These are phyloP conservation scores for Zapus hudsonius DNA, from an alignment of 2,113 vertebrate species.

Conservation along the genomic window DNA sequence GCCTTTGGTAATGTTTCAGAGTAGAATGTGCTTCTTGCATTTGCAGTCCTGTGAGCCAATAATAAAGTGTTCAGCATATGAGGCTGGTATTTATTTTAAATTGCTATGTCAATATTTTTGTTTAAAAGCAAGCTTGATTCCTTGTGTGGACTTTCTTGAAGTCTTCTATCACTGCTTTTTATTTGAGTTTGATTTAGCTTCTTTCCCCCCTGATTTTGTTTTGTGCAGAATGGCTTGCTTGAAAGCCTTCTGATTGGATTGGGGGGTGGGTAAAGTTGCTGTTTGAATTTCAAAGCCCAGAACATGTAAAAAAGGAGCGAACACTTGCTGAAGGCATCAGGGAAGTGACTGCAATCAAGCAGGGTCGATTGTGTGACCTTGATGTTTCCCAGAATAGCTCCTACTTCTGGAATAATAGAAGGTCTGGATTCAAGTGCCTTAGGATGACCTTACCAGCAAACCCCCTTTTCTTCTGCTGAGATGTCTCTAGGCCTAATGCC, in stretches of 20 bases:
- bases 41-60: slow-evolving; percentile 72
- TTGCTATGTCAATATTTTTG: slow-evolving; percentile 80
- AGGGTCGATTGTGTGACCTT: slow-evolving; percentile 61
- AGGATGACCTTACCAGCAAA: slow-evolving; percentile 26
- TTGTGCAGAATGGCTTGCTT: slow-evolving; percentile 68
- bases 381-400: slow-evolving; percentile 63
- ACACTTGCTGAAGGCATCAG: slow-evolving; percentile 63
- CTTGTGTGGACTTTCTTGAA: slow-evolving; percentile 68
- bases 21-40: slow-evolving; percentile 78
- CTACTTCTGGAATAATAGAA: slow-evolving; percentile 32
- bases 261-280: slow-evolving; percentile 35
- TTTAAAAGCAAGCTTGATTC: slow-evolving; percentile 77
- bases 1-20: slow-evolving; percentile 78
- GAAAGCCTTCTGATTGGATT: slow-evolving; percentile 73
- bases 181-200: slow-evolving; percentile 79
- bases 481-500: slow-evolving; percentile 34
- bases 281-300: slow-evolving; percentile 66
- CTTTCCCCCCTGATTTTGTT: slow-evolving; percentile 73
- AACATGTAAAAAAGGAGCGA: slow-evolving; percentile 61
- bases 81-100: slow-evolving; percentile 81
- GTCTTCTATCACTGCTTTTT: slow-evolving; percentile 72
- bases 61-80: slow-evolving; percentile 76
- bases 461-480: background rate
- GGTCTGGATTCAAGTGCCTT: slow-evolving; percentile 59
- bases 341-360: slow-evolving; percentile 69